A percentile compares a stretch with the other conserved stretches of the same genome.
phyloP scores from a whole-genome alignment of 2,113 vertebrate genomes.

The Paramisgurnus dabryanus region DNA sequence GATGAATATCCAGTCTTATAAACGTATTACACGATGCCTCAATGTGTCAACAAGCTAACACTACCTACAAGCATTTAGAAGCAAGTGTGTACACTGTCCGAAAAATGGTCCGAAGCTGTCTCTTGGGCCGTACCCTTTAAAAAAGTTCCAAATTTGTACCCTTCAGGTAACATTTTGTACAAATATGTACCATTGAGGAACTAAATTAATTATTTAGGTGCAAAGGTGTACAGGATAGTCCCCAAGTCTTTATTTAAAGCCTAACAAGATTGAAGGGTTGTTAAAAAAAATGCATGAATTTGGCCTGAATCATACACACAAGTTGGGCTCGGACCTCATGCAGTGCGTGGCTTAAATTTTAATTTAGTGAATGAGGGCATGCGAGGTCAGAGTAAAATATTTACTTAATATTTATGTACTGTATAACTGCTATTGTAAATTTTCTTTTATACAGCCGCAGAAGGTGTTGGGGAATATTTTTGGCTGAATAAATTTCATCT shows the following conservation, averaged over 20 bases:
- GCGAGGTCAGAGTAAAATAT: not conserved
- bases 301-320: constrained; percentile 18
- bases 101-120: no score
- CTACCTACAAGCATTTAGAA: not conserved
- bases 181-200: no score
- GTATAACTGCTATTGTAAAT: no score
- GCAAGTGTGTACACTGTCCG: not conserved
- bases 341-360: constrained; percentile 1
- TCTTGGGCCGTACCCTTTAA: no score
- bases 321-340: not conserved
- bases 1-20: constrained; percentile 11
- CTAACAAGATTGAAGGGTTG: constrained; percentile 16
- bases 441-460: no score
- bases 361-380: not conserved
- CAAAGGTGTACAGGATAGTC: no score
- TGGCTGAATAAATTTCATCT: not conserved
- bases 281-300: constrained; percentile 13
- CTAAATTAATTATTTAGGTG: no score
- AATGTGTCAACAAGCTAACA: constrained; percentile 9
- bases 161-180: no score
- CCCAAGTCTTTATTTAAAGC: constrained; percentile 9
- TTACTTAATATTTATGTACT: no score
- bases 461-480: no score
- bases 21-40: constrained; percentile 2
- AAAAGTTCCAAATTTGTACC: no score